phyloP scores from a whole-genome alignment of 2,113 vertebrate genomes.

The Aleadryas rufinucha region DNA sequence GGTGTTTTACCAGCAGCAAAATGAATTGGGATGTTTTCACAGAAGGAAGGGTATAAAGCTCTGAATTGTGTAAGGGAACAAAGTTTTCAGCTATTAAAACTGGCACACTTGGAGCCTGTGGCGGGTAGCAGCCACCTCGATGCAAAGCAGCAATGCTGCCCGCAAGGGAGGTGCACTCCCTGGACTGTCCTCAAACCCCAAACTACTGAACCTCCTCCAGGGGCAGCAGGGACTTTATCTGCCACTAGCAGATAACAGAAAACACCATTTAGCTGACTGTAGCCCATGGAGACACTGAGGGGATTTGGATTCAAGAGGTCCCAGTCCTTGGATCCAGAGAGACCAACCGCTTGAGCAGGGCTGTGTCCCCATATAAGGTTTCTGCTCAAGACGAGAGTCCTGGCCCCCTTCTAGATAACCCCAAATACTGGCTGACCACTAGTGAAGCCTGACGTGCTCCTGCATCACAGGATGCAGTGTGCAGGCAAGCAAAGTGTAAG shows the following conservation, averaged over 20 bases:
- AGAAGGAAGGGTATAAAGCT: not conserved
- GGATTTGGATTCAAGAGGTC: not conserved
- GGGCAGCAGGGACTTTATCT: not conserved
- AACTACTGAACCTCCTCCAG: not conserved
- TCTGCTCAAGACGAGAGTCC: not conserved
- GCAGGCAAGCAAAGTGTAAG: not conserved
- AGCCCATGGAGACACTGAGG: not conserved
- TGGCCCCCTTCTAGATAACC: not conserved
- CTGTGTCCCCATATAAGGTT: fast-evolving
- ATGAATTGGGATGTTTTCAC: not conserved
- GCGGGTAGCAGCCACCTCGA: not conserved
- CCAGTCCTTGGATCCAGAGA: fast-evolving
- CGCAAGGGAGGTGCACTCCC: fast-evolving
- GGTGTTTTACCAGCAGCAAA: not conserved
- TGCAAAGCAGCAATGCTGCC: not conserved
- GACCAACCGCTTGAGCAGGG: not conserved
- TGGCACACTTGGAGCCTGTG: not conserved
- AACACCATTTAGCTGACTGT: not conserved
- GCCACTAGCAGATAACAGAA: not conserved
- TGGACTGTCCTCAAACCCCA: not conserved
- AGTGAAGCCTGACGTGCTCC: not conserved
- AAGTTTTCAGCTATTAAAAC: not conserved
- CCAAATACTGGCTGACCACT: not conserved
- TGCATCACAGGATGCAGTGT: not conserved
- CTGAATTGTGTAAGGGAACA: not conserved